Conservation (phyloP, 1,140 invertebrate species). For the Drosophila orena region DNA sequence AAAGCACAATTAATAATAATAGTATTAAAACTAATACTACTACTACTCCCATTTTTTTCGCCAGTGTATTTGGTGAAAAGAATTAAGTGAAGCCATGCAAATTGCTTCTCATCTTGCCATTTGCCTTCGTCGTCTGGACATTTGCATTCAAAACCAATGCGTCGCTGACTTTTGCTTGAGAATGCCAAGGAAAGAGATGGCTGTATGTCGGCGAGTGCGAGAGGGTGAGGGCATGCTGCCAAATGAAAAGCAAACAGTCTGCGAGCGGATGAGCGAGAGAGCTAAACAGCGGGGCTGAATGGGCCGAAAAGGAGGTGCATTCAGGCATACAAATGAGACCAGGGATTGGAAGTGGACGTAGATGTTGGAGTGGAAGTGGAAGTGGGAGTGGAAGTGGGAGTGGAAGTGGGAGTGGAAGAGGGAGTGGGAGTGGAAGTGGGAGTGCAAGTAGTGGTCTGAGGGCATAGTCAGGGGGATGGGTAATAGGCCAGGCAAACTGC, state of each 20-base stretch:
- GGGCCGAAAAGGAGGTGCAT: slow-evolving; percentile 28
- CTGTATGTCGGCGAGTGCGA: background rate
- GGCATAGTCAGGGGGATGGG: slow-evolving; percentile 9
- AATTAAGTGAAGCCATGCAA: slow-evolving; percentile 64
- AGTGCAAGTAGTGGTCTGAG: too few relatives aligned
- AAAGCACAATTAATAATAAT: too few relatives aligned
- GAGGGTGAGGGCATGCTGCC: slow-evolving; percentile 2
- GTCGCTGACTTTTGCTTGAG: slow-evolving; percentile 75
- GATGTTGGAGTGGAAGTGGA: slow-evolving; percentile 1
- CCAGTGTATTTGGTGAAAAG: slow-evolving; percentile 12
- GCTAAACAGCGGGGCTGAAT: background rate
- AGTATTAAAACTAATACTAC: too few relatives aligned
- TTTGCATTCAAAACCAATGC: slow-evolving; percentile 76
- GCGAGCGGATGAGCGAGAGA: background rate
- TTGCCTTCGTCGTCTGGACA: slow-evolving; percentile 45
- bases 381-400: background rate
- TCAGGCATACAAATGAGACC: slow-evolving; percentile 57
- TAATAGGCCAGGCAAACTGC: slow-evolving; percentile 49
- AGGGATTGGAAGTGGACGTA: background rate
- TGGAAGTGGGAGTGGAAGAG: too few relatives aligned
- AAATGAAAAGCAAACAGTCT: slow-evolving; percentile 59
- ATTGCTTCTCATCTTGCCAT: slow-evolving; percentile 58
- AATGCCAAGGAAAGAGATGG: slow-evolving; percentile 17
- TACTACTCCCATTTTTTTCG: too few relatives aligned
- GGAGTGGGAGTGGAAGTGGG: background rate